These are phyloP conservation scores for Drosophila peninsularis DNA, from an alignment of 2,888 invertebrate genomes.

Conservation along the genomic window DNA sequence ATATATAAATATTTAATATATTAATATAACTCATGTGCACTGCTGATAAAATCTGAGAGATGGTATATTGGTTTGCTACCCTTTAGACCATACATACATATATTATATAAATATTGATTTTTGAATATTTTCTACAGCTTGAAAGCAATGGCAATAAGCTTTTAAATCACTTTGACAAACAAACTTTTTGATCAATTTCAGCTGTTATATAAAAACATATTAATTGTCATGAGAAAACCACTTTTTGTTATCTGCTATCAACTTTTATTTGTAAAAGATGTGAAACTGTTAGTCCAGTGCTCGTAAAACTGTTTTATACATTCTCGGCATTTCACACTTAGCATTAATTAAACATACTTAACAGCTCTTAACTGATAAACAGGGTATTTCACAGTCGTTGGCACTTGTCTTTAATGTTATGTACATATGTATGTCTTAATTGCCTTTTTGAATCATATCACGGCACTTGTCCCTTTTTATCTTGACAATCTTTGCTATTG, in stretches of 20 bases:
- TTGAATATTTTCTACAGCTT: too few relatives aligned
- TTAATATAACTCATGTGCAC: background rate
- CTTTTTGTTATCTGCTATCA: too few relatives aligned
- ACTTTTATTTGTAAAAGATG: too few relatives aligned
- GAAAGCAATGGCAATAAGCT: background rate
- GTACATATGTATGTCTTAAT: background rate
- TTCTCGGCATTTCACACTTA: background rate
- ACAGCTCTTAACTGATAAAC: background rate
- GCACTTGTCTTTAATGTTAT: background rate
- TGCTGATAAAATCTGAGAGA: background rate
- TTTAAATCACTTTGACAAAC: background rate
- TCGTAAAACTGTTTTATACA: background rate
- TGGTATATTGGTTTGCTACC: background rate
- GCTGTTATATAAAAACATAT: too few relatives aligned
- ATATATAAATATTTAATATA: background rate
- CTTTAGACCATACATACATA: too few relatives aligned
- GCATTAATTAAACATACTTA: too few relatives aligned
- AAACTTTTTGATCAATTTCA: background rate
- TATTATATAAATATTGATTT: too few relatives aligned
- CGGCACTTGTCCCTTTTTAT: constrained; percentile 5
- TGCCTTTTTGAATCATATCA: constrained; percentile 35
- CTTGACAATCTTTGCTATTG: constrained; percentile 11
- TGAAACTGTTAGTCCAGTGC: background rate
- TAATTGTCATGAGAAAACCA: too few relatives aligned
- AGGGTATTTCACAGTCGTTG: background rate